phyloP scores from a whole-genome alignment of 2,888 invertebrate genomes.

The Belgica antarctica region DNA sequence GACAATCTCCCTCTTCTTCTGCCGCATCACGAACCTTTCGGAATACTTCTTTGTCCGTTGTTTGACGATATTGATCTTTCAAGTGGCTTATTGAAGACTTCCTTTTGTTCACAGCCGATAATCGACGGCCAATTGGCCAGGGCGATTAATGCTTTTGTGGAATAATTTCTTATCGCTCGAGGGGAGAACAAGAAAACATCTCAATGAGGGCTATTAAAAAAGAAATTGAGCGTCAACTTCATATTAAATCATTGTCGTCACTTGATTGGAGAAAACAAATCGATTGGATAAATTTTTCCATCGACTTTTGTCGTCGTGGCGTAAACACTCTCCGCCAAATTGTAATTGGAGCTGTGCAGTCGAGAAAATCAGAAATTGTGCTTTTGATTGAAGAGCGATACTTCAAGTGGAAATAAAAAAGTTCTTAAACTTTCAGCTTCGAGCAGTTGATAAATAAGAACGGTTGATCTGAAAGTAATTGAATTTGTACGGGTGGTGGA shows the following conservation, averaged over 20 bases:
- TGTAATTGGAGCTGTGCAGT: too few species aligned
- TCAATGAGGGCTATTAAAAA: not conserved
- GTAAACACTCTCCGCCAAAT: too few species aligned
- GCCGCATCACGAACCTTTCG: not conserved
- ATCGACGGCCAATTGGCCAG: not conserved
- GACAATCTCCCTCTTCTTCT: too few species aligned
- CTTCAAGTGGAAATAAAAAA: too few species aligned
- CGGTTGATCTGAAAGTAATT: too few species aligned
- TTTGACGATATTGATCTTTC: not conserved
- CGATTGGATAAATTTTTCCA: not conserved
- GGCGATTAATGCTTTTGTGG: not conserved
- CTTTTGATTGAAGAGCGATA: too few species aligned
- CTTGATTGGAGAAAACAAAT: not conserved
- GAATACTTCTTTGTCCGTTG: not conserved
- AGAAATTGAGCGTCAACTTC: constrained; percentile 15
- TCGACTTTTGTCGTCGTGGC: too few species aligned
- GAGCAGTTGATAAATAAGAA: too few species aligned
- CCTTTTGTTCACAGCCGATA: not conserved
- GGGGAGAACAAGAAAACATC: not conserved
- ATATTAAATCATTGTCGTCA: not conserved
- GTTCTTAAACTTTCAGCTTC: too few species aligned
- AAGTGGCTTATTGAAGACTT: too few species aligned
- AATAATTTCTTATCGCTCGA: constrained; percentile 1
- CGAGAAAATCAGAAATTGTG: too few species aligned
- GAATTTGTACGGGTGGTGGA: too few species aligned